Base-by-base conservation (phyloP, 2,888 invertebrate species). In the Acronicta psi region DNA sequence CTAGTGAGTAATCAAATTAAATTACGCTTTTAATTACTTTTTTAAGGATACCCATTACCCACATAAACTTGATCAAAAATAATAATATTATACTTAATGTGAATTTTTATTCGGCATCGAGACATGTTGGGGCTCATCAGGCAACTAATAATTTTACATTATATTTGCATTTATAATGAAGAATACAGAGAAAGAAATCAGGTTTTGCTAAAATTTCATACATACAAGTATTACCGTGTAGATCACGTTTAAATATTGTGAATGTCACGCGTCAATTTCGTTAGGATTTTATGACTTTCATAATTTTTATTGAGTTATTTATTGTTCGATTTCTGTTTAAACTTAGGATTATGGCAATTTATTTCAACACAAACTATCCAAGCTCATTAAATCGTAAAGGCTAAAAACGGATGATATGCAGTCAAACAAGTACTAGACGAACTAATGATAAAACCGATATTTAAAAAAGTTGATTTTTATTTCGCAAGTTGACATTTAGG, bases 121-220 rank as follows among this genome's bases (percentile, higher is more conserved):
- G 50, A 60, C 51, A 53, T 60, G 58, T 61, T 62, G n/a, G 47
- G 47, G 50, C 65, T 63, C 61, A 74, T 77, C 54, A 68, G 52
- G 55, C 58, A 16, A 59, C 59, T 73, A 62, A 73, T 73, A 76
- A 75, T 76, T 79, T 77, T 74, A 72, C 77, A 81, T 83, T 53
- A 70, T 45, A 82, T 84, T 83, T 77, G 69, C 80, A 82, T 81
- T 55, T 68, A 58, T 79, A 73, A 79, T 69, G 47, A 71, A 62
- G 25, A 54, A 60, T 36, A 72, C 59, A 67, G 75, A 62, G 77
- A 80, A 81, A 81, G 73, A 79, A 73, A 65, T 64, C 73, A 61
- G 69, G 79, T 78, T 73, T 58, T 18, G 60, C 50, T 38, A 56
- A 70, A 68, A 64, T 66, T 72, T 75, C 40, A 58, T 59, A 63